Base-by-base conservation (phyloP, 2,888 invertebrate genomes). In the Byasa hedistus region DNA sequence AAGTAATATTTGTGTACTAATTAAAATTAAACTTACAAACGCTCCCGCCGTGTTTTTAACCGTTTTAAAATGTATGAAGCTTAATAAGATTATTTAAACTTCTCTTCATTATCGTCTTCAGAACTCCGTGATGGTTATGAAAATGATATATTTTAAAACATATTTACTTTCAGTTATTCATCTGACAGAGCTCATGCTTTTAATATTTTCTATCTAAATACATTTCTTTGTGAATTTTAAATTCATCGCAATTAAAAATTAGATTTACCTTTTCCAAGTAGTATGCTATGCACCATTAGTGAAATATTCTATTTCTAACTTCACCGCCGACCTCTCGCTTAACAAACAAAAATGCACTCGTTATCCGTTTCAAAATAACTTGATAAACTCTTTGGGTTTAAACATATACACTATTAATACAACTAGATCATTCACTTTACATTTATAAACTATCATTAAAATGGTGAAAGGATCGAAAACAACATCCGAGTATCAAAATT, bases 401-500 rank as follows among this genome's bases (percentile, higher is more conserved):
- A 44, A 44, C 44, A 44, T 56, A 27, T 27, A 56, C 17, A n/a
- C 24, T 56, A 56, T 32, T 17, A 56, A 32, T 21, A 62, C 55
- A 56, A 62, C 55, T 62, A 24, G n/a, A 61, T 22, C 51, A 7
- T 21, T 36, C 21, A 21, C 21, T 36, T 54, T 55, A 54, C 52
- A 62, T 57, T 57, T 36, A 24, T 10, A 22, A 56, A 48, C 48
- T 44, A 56, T 56, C n/a, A 51, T 57, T 52, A 32, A 27, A 22
- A 22, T 57, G 24, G n/a, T n/a, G 57, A 58, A 51, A 19, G 59
- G 17, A 21, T 59, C 24, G 48, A 64, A 55, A 55, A 27, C 48
- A 55, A 65, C 48, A 23, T 51, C 24, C n/a, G 64, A 48, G 51
- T 65, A 65, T 65, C 56, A 65, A 65, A 65, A 65, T 10, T 44